These are phyloP conservation scores for Tinea semifulvella DNA, from an alignment of 2,888 invertebrate genomes.

Conservation along the genomic window DNA sequence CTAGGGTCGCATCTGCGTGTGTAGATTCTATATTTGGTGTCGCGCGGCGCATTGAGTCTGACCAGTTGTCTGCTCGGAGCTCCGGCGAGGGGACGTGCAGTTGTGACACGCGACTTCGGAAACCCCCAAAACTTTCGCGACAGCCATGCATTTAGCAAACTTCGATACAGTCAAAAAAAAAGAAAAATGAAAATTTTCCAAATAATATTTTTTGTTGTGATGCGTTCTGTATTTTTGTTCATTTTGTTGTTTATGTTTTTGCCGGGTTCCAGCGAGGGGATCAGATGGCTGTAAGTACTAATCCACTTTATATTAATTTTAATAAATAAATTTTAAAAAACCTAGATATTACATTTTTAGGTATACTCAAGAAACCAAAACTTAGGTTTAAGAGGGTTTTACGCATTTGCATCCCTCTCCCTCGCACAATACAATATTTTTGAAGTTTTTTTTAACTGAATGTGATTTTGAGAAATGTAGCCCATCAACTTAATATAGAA, in stretches of 20 bases:
- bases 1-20: slow-evolving; percentile 3
- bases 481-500: too few relatives aligned
- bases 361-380: too few relatives aligned
- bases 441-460: too few relatives aligned
- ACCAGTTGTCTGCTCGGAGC: slow-evolving; percentile 27
- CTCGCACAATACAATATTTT: too few relatives aligned
- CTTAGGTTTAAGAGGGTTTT: too few relatives aligned
- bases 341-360: too few relatives aligned
- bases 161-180: slow-evolving; percentile 3
- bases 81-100: slow-evolving; percentile 4
- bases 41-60: slow-evolving; percentile 37
- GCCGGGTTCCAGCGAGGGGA: slow-evolving; percentile 48
- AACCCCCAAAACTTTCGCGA: slow-evolving; percentile 31
- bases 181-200: slow-evolving; percentile 9
- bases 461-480: too few relatives aligned
- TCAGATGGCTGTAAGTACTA: slow-evolving; percentile 62
- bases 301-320: too few relatives aligned
- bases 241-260: slow-evolving; percentile 61
- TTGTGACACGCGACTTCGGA: slow-evolving; percentile 6
- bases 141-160: slow-evolving; percentile 22
- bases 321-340: too few relatives aligned
- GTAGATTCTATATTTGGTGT: slow-evolving; percentile 1
- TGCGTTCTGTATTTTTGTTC: slow-evolving; percentile 48
- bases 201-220: slow-evolving; percentile 31
- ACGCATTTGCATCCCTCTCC: too few relatives aligned